Base-by-base conservation (phyloP, 1,140 invertebrate species). In the Panulirus ornatus region DNA sequence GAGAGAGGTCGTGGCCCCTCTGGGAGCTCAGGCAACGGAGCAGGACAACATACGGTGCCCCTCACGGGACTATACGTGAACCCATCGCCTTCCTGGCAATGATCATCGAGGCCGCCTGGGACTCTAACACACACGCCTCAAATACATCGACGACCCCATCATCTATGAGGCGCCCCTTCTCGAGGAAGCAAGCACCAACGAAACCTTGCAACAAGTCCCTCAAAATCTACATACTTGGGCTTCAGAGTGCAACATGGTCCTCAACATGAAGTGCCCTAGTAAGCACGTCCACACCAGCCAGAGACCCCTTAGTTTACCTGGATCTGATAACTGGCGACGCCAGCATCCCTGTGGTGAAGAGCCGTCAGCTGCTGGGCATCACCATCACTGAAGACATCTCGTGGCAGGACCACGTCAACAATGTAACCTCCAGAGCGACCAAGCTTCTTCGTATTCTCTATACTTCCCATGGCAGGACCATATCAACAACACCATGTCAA, bases 111-210 rank as follows among this genome's bases (percentile, higher is more conserved):
- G n/a, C n/a, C n/a, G n/a, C n/a, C n/a, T n/a, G n/a, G n/a, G n/a
- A n/a, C n/a, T n/a, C n/a, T n/a, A n/a, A n/a, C n/a, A n/a, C n/a
- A n/a, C n/a, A n/a, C n/a, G n/a, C n/a, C n/a, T n/a, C n/a, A n/a
- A n/a, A n/a, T n/a, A n/a, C n/a, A n/a, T n/a, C n/a, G n/a, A n/a
- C n/a, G n/a, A n/a, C n/a, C n/a, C n/a, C n/a, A n/a, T n/a, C n/a
- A n/a, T n/a, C n/a, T n/a, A n/a, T n/a, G n/a, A n/a, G n/a, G n/a
- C n/a, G n/a, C n/a, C n/a, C n/a, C n/a, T n/a, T n/a, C n/a, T n/a
- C n/a, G n/a, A n/a, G n/a, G 84, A 66, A 66, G 63, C 22, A 8
- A 66, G 63, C 63, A 66, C 63, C 63, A 66, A 5, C 22, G 22
- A 22, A 8, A 66, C 19, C 5, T 30, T 66, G 22, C 63, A 66